A percentile compares a stretch with the other conserved stretches of the same genome.
These are phyloP conservation scores for Musca vetustissima DNA, from an alignment of 1,140 invertebrate species.

Conservation along the genomic window DNA sequence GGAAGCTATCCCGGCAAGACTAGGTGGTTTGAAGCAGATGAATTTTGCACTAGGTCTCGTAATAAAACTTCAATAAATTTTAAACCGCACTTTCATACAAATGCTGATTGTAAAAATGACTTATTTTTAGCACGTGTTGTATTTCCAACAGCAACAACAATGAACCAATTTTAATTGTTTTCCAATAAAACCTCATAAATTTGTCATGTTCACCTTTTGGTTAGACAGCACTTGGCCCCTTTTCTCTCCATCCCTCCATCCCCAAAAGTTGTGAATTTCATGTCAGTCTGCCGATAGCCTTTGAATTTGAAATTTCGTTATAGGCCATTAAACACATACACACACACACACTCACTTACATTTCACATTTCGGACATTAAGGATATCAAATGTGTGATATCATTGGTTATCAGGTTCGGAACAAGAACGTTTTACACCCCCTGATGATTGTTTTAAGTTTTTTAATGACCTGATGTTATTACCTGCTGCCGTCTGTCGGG, in stretches of 20 bases:
- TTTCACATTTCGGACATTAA: neutral
- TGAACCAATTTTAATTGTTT: slow-evolving; percentile 13
- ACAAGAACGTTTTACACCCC: slow-evolving; percentile 5
- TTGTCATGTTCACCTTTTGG: neutral
- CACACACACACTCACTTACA: neutral
- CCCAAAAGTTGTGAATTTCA: no score
- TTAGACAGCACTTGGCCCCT: no score
- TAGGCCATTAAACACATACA: slow-evolving; percentile 39
- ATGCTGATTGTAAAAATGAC: neutral
- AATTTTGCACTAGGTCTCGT: neutral
- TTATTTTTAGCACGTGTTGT: slow-evolving; percentile 13
- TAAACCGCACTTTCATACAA: neutral
- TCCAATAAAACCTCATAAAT: slow-evolving; percentile 12
- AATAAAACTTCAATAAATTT: neutral
- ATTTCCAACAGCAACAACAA: neutral
- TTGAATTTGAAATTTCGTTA: slow-evolving; percentile 9
- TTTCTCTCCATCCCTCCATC: no score
- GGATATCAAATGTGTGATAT: slow-evolving; percentile 7
- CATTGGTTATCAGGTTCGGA: slow-evolving; percentile 1
- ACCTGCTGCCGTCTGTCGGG: neutral
- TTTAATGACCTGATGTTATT: slow-evolving; percentile 4
- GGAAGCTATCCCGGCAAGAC: no score
- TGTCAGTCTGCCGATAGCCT: no score
- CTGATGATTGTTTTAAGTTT: slow-evolving; percentile 2
- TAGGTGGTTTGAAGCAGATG: neutral